Base-by-base conservation (phyloP, 2,888 invertebrate genomes). In the Tinea pellionella region DNA sequence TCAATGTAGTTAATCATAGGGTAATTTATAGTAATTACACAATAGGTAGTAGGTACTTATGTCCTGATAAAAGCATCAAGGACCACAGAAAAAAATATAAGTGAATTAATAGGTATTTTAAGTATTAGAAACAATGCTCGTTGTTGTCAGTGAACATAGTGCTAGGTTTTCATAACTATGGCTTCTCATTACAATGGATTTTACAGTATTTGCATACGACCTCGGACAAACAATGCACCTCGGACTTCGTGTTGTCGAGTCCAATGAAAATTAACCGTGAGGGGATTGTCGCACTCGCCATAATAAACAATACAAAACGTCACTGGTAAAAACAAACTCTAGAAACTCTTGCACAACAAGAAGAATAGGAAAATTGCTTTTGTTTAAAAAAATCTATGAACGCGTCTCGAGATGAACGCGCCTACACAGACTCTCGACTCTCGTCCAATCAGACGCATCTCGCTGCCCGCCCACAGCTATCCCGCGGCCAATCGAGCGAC, bases 331-430 rank as follows among this genome's bases (percentile, higher is more conserved):
- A 87, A 85, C 84, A 78, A 84, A 83, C 85, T 81, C 80, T 78
- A 78, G 72, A 77, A 82, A 82, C 81, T 71, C 72, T 75, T 74
- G 71, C 69, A 70, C 82, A 87, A 86, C 83, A 86, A 85, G 84
- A 86, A 87, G 81, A 84, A 85, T 87, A 86, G 87, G 84, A 87
- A 87, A 87, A 86, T 87, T 85, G 80, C 82, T 84, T 84, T 85
- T 82, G 83, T 85, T 83, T 81, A 82, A 85, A 86, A 85, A 86
- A 85, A 85, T 82, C 82, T 85, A 84, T 82, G 85, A 83, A 81
- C 77, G 77, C 74, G 77, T 79, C 77, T 78, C 75, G 80, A 83
- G 85, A 82, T 78, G 85, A 78, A 72, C 78, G 81, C 82, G 81
- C 77, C 77, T 77, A 78, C 76, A 71, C 29, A 70, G 75, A 81